phyloP scores from a whole-genome alignment of 1,140 invertebrate species.

The Drosophila repletoides region DNA sequence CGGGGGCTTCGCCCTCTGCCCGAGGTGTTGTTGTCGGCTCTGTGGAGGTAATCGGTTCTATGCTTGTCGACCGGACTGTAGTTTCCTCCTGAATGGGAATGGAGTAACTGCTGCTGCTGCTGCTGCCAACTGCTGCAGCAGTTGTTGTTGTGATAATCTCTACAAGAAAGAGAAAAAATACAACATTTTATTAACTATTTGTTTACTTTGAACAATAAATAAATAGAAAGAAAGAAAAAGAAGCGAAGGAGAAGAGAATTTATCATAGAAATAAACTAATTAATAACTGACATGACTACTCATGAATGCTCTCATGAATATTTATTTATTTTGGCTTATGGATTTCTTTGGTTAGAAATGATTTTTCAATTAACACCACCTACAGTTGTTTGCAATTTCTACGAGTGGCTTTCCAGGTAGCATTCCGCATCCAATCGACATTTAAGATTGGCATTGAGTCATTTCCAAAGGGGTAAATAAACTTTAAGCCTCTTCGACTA shows the following conservation, averaged over 20 bases:
- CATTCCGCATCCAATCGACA: neutral
- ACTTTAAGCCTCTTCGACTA: constrained; percentile 35
- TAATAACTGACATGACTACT: too few species aligned
- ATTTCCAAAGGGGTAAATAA: constrained; percentile 56
- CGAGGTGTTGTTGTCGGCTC: constrained; percentile 77
- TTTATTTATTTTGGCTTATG: too few species aligned
- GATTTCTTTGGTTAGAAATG: too few species aligned
- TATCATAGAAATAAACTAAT: too few species aligned
- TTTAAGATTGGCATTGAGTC: constrained; percentile 13
- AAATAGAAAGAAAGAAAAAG: too few species aligned
- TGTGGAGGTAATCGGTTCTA: constrained; percentile 76
- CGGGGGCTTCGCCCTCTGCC: constrained; percentile 11
- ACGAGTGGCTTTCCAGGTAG: neutral
- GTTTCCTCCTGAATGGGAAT: constrained; percentile 19
- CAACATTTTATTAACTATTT: too few species aligned
- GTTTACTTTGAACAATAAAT: too few species aligned
- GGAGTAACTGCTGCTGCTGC: neutral
- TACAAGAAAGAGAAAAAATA: constrained; percentile 9
- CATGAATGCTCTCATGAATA: too few species aligned
- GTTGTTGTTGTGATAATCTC: constrained; percentile 37
- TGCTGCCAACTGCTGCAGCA: neutral
- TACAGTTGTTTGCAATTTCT: constrained; percentile 2
- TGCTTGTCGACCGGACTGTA: constrained; percentile 65
- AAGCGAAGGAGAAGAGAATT: too few species aligned
- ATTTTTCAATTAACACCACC: neutral